A percentile compares a stretch with the other conserved stretches of the same genome.
Conservation (phyloP, 2,113 vertebrate genomes). For the Labeo catla region DNA sequence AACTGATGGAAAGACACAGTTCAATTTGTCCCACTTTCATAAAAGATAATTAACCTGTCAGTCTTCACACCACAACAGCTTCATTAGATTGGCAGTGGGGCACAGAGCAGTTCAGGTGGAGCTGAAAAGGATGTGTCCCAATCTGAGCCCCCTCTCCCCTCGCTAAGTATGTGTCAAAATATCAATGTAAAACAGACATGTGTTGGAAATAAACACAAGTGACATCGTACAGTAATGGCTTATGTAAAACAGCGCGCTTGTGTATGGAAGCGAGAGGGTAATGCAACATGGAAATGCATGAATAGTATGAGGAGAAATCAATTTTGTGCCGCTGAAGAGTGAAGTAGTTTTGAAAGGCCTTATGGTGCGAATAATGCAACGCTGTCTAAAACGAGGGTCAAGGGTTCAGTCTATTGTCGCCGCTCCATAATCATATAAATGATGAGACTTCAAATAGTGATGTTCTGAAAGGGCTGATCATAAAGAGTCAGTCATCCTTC, state of each 20-base stretch:
- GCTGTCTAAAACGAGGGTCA: slow-evolving; percentile 67
- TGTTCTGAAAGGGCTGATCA: slow-evolving; percentile 44
- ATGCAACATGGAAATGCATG: slow-evolving; percentile 52
- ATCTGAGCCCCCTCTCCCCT: slow-evolving; percentile 54
- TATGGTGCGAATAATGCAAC: slow-evolving; percentile 61
- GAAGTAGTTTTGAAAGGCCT: slow-evolving; percentile 58
- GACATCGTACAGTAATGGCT: slow-evolving; percentile 61
- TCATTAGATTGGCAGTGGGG: slow-evolving; percentile 90
- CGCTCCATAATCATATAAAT: slow-evolving; percentile 55
- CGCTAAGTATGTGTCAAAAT: slow-evolving; percentile 80
- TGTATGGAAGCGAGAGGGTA: slow-evolving; percentile 54
- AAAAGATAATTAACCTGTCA: slow-evolving; percentile 99
- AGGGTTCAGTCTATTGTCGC: slow-evolving; percentile 64
- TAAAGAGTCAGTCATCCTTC: slow-evolving; percentile 48
- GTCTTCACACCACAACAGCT: slow-evolving; percentile 92
- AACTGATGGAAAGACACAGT: slow-evolving; percentile 97
- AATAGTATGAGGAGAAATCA: slow-evolving; percentile 47
- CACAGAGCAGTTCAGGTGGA: slow-evolving; percentile 74
- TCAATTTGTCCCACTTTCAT: slow-evolving; percentile 99
- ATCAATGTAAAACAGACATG: slow-evolving; percentile 69
- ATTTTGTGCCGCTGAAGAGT: slow-evolving; percentile 67
- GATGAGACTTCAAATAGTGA: slow-evolving; percentile 54
- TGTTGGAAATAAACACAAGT: slow-evolving; percentile 54
- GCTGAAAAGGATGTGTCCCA: slow-evolving; percentile 54
- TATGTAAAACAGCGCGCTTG: slow-evolving; percentile 53